These are phyloP conservation scores for Siderastrea siderea DNA, from an alignment of 92 coral and sea anemone genomes.

Conservation along the genomic window DNA sequence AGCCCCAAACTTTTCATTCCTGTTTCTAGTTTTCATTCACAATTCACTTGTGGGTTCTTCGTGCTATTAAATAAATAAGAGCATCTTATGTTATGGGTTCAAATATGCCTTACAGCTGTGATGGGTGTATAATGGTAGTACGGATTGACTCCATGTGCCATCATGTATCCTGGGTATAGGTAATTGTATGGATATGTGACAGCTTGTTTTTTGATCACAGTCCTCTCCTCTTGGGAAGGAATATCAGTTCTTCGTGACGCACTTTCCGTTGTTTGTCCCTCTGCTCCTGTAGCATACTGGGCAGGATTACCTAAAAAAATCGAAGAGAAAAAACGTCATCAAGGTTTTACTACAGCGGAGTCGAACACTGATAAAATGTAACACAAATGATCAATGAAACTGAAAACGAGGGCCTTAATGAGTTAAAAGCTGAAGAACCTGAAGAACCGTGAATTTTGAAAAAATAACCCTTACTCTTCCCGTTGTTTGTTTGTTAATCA, in stretches of 20 bases:
- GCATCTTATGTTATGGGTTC: background rate
- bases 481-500: no score
- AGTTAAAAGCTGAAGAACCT: no score
- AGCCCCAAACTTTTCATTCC: no score
- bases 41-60: background rate
- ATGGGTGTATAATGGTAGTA: constrained; percentile 30
- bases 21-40: no score
- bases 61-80: background rate
- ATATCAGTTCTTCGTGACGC: constrained; percentile 69
- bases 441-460: no score
- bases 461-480: no score
- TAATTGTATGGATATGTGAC: constrained; percentile 80
- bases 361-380: no score
- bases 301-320: constrained; percentile 28
- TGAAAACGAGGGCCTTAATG: no score
- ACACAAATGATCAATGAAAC: no score
- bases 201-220: constrained; percentile 76
- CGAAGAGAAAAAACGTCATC: background rate
- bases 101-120: constrained; percentile 23
- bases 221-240: constrained; percentile 26
- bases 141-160: constrained; percentile 40
- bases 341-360: background rate
- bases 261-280: constrained; percentile 34
- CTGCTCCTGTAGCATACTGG: constrained; percentile 31
- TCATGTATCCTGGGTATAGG: constrained; percentile 25